Percentiles rank a stretch among this genome's conserved stretches.
Evolutionary conservation across 2,113 vertebrate genomes (phyloP).

Genomic region (Calonectris borealis): DNA sequence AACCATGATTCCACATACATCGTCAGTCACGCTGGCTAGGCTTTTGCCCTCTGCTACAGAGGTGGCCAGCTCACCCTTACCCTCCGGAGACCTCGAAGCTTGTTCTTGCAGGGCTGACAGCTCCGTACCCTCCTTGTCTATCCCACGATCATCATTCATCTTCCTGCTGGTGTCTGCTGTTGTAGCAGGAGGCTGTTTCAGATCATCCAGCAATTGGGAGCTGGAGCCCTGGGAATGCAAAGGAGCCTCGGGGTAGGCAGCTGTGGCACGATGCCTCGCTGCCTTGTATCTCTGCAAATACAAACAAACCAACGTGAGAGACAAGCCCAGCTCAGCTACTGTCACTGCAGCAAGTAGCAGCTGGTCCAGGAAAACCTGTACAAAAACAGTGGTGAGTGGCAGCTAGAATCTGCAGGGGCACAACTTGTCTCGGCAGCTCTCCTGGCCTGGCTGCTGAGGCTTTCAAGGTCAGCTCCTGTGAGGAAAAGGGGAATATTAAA

Average conservation of each 20-base stretch:
- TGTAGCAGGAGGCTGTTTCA: neutral
- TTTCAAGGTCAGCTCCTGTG: conserved; percentile 48
- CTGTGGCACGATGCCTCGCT: conserved; percentile 51
- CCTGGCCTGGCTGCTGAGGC: conserved; percentile 54
- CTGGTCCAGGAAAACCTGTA: conserved; percentile 60
- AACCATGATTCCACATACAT: neutral
- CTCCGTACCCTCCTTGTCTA: neutral
- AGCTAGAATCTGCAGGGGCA: conserved; percentile 7
- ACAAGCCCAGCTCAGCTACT: neutral
- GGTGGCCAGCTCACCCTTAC: conserved; percentile 39
- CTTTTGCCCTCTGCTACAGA: neutral
- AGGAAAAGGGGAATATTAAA: conserved; percentile 55
- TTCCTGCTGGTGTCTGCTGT: neutral
- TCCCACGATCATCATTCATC: neutral
- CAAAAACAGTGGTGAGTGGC: conserved; percentile 23
- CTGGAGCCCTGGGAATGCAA: conserved; percentile 56
- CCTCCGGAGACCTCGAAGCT: conserved; percentile 21
- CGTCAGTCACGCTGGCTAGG: conserved; percentile 4
- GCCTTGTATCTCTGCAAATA: conserved; percentile 76
- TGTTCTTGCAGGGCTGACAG: neutral
- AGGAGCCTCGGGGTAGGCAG: conserved; percentile 49
- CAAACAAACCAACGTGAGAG: conserved; percentile 8
- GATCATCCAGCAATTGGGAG: conserved; percentile 54
- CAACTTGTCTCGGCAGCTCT: neutral
- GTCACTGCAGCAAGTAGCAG: conserved; percentile 23